Evolutionary conservation across 2,113 vertebrate species (phyloP).

Genomic region (Scopus umbretta): DNA sequence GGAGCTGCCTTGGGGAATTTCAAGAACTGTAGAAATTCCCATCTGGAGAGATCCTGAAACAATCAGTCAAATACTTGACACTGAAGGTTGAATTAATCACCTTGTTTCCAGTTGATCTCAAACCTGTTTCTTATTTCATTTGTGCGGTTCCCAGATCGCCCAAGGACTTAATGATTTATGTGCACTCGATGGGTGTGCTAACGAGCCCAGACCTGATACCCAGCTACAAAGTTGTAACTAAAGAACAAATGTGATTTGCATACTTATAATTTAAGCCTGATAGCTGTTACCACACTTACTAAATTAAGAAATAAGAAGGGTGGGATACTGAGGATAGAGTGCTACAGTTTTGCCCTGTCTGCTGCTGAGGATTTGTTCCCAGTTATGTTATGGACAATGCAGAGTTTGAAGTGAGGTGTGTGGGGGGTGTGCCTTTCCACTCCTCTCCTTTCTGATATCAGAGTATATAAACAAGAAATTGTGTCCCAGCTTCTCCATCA

Average conservation of each 20-base stretch:
- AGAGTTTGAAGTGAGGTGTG: neutral
- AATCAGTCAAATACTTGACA: neutral
- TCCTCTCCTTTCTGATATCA: neutral
- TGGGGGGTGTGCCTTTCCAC: neutral
- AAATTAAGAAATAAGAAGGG: neutral
- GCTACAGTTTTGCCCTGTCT: neutral
- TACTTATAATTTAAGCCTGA: neutral
- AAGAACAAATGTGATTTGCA: neutral
- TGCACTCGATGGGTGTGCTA: too few relatives aligned
- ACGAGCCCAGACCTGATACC: neutral
- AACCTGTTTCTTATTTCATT: neutral
- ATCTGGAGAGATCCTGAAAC: neutral
- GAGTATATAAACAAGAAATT: neutral
- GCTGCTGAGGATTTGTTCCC: neutral
- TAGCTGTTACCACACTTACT: neutral
- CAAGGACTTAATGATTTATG: neutral
- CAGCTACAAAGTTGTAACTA: neutral
- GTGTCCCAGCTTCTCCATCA: neutral
- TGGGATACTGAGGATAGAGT: neutral
- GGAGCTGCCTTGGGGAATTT: neutral
- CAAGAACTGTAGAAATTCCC: neutral
- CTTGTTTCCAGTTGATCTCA: neutral
- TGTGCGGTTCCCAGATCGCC: neutral
- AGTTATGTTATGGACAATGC: neutral
- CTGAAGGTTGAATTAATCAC: neutral